Base-by-base conservation (phyloP, 2,797 vertebrate species). In the Gambusia yucatana region DNA sequence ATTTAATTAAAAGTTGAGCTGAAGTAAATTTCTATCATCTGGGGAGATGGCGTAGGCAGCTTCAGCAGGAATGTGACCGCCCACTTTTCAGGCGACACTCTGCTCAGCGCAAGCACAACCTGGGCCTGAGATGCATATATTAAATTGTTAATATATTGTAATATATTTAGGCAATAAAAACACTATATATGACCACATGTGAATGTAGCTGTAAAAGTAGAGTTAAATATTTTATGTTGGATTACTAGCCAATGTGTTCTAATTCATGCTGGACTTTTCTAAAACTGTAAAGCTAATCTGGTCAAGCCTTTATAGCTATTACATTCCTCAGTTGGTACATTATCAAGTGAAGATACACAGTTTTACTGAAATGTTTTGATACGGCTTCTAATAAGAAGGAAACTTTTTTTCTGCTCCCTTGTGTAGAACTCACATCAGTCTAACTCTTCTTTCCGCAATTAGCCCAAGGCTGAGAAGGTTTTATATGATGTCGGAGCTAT, bases 401-500 rank as follows among this genome's bases (percentile, higher is more conserved):
- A 70, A 70, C 25, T 46, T 70, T 70, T 17, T 70, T 46, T 70
- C 41, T 46, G 67, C 41, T 70, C 67, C 44, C 28, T 48, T 73
- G 44, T 36, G 39, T 47, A 72, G 52, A 79, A 52, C 73, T 73
- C 1, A 72, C 39, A 82, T 82, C 17, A 30, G 65, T 75, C 44
- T 25, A 44, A 82, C 48, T 13, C 44, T 65, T 33, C 7, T 44
- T 50, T 75, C 52, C 65, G 57, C 59, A 52, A 71, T 50, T 20
- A 33, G n/a, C 63, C 47, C 43, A 67, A 67, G 61, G n/a, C 46
- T 67, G 61, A 73, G n/a, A 65, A 67, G 41, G 71, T 63, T 79
- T 78, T 61, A 72, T 72, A 77, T 46, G 52, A 47, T 77, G 41
- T 59, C 39, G 33, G 52, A 61, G 13, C 69, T 70, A 86, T 86